These are phyloP conservation scores for Zoroaster sp. DNA, from an alignment of 53 echinoderm and acorn worm genomes.

Conservation along the genomic window DNA sequence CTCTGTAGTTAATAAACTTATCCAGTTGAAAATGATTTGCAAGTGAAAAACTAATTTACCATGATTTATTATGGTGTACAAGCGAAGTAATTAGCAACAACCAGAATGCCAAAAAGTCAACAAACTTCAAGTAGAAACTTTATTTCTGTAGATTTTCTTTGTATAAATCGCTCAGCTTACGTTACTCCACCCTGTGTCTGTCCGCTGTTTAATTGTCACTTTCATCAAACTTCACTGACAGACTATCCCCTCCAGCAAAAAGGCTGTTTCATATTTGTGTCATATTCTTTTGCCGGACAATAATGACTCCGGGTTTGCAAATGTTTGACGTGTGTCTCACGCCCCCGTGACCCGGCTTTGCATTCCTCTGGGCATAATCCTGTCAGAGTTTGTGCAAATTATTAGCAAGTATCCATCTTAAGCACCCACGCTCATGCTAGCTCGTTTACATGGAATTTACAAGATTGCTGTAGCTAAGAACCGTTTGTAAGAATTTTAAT, in stretches of 20 bases:
- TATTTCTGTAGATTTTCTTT: too few species aligned
- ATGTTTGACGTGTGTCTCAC: slow-evolving; percentile 33
- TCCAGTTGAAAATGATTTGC: too few species aligned
- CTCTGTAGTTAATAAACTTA: too few species aligned
- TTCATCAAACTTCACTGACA: neutral
- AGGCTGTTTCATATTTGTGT: slow-evolving; percentile 47
- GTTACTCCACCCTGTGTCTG: neutral
- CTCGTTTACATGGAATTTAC: neutral
- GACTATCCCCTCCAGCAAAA: slow-evolving; percentile 1
- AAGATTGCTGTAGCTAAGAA: neutral
- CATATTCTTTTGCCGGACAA: slow-evolving; percentile 12
- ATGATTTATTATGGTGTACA: too few species aligned
- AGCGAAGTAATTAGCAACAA: too few species aligned
- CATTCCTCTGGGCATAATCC: slow-evolving; percentile 1
- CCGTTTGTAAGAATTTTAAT: too few species aligned
- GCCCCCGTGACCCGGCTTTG: neutral
- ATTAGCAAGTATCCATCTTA: slow-evolving; percentile 9
- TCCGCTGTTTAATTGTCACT: neutral
- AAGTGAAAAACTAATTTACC: too few species aligned
- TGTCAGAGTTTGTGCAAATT: slow-evolving; percentile 29
- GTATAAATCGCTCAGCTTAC: neutral
- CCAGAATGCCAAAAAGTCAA: too few species aligned
- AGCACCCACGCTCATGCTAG: neutral
- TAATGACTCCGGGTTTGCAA: neutral
- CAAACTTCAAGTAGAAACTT: too few species aligned